These are phyloP conservation scores for Protophormia terraenovae DNA, from an alignment of 2,888 invertebrate genomes.

Conservation along the genomic window DNA sequence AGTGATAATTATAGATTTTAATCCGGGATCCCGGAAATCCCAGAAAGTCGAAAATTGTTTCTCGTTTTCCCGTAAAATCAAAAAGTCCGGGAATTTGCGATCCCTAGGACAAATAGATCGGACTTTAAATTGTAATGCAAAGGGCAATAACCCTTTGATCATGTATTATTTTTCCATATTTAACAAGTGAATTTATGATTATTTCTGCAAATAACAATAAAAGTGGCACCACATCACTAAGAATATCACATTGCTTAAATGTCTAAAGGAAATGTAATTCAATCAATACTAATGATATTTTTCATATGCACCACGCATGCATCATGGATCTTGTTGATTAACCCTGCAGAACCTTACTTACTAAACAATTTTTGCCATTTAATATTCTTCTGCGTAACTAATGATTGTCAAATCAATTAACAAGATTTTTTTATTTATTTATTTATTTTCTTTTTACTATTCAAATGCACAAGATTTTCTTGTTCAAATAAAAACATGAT, in stretches of 20 bases:
- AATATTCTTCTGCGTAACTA: slow-evolving; percentile 33
- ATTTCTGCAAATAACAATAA: slow-evolving; percentile 7
- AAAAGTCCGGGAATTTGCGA: too few relatives aligned
- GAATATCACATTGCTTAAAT: slow-evolving; percentile 20
- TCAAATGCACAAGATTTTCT: slow-evolving; percentile 24
- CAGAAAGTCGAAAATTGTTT: too few relatives aligned
- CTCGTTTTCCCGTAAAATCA: too few relatives aligned
- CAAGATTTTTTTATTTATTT: slow-evolving; percentile 33
- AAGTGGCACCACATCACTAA: background rate
- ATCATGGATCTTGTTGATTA: slow-evolving; percentile 16
- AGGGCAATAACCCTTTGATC: background rate
- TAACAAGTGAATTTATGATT: background rate
- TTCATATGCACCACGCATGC: slow-evolving; percentile 14
- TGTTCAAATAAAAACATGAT: background rate
- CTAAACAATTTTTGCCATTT: slow-evolving; percentile 16
- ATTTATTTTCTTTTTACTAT: background rate
- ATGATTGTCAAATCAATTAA: slow-evolving; percentile 64
- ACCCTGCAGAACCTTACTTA: background rate
- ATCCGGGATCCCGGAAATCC: too few relatives aligned
- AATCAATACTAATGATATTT: slow-evolving; percentile 41
- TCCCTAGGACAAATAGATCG: too few relatives aligned
- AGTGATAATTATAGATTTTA: too few relatives aligned
- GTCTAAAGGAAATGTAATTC: slow-evolving; percentile 58
- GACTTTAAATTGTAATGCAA: too few relatives aligned
- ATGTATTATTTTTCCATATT: background rate